Percentiles rank a stretch among this genome's conserved stretches.
Evolutionary conservation across 64 coral and sea anemone species (phyloP).

Genomic region (Montipora foliosa): DNA sequence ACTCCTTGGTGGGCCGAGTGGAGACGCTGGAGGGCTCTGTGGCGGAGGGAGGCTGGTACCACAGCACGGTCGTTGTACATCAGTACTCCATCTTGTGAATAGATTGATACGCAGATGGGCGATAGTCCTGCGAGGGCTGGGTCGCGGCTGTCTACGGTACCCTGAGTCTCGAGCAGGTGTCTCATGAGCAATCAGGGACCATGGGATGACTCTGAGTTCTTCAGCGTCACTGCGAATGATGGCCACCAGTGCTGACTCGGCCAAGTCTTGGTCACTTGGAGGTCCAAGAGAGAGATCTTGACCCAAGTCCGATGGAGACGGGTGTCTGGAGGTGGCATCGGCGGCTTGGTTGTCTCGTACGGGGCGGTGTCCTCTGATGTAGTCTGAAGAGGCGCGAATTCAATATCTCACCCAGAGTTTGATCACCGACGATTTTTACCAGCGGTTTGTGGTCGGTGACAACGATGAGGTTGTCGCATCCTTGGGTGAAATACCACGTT

Average conservation of each 20-base stretch:
- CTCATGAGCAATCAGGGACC: constrained; percentile 34
- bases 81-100: background rate
- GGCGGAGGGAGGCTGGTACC: background rate
- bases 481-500: constrained; percentile 54
- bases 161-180: constrained; percentile 25
- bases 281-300: too few relatives aligned
- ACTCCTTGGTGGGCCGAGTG: constrained; percentile 40
- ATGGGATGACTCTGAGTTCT: background rate
- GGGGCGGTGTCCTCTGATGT: background rate
- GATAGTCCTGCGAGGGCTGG: background rate
- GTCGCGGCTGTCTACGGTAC: background rate
- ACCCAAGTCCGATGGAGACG: background rate
- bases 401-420: constrained; percentile 35
- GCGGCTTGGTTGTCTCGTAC: constrained; percentile 28
- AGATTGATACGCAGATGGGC: background rate
- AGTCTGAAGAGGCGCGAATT: constrained; percentile 50
- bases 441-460: constrained; percentile 59
- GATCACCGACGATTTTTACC: constrained; percentile 31
- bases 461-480: constrained; percentile 36
- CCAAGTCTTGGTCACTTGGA: too few relatives aligned
- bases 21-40: background rate
- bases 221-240: too few relatives aligned
- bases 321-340: constrained; percentile 27
- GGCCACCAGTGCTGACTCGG: too few relatives aligned
- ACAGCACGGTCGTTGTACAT: background rate